A percentile compares a stretch with the other conserved stretches of the same genome.
These are phyloP conservation scores for Myrmecophaga tridactyla DNA, from an alignment of 2,113 vertebrate species.

Conservation along the genomic window DNA sequence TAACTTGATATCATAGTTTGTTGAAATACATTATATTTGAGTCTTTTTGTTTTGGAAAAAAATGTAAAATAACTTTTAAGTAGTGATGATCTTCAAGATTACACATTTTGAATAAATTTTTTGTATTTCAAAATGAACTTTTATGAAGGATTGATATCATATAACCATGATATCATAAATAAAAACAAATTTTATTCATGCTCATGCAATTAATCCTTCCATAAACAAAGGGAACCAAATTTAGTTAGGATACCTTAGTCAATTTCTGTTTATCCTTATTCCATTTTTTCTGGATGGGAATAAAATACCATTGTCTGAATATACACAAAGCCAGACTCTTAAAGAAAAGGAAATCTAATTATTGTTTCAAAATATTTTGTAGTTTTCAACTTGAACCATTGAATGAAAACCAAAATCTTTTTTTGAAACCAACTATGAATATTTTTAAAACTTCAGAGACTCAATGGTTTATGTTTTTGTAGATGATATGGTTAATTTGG, in stretches of 20 bases:
- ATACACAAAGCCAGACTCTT: neutral
- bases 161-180: too few species aligned
- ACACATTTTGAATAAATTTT: neutral
- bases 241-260: neutral
- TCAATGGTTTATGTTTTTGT: neutral
- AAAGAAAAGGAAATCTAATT: neutral
- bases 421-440: neutral
- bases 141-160: neutral
- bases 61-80: neutral
- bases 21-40: neutral
- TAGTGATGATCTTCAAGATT: neutral
- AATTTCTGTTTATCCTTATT: neutral
- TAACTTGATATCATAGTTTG: neutral
- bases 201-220: neutral
- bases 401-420: neutral
- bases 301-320: neutral
- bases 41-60: slow-evolving; percentile 34
- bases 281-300: neutral
- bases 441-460: neutral
- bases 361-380: slow-evolving; percentile 18
- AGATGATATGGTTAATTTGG: slow-evolving; percentile 4
- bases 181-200: slow-evolving; percentile 9
- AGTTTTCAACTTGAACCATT: neutral
- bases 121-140: neutral
- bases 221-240: neutral